phyloP scores from a whole-genome alignment of 2,113 vertebrate species.

The Elanus axillaris region DNA sequence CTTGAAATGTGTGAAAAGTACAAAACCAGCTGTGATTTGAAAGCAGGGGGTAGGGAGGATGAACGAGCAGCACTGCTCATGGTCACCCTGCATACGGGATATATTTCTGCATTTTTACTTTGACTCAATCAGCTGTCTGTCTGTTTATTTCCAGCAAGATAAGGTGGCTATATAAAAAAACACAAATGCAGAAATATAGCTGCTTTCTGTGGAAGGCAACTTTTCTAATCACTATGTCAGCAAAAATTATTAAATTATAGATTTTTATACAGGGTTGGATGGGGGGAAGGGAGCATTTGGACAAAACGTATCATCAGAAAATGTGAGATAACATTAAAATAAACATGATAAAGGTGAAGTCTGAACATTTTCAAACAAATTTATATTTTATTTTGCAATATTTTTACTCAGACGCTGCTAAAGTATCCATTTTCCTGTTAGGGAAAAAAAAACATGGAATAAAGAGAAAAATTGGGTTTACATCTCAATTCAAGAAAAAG shows the following conservation, averaged over 20 bases:
- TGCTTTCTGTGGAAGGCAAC: background rate
- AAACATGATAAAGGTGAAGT: background rate
- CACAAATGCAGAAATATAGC: background rate
- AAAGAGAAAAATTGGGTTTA: background rate
- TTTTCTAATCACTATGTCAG: background rate
- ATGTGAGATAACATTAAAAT: background rate
- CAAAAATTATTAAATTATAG: background rate
- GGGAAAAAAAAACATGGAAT: background rate
- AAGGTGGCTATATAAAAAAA: background rate
- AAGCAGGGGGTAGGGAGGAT: background rate
- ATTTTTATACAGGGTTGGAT: background rate
- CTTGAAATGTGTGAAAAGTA: background rate
- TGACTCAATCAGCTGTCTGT: background rate
- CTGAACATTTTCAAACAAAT: background rate
- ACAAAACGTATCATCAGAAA: background rate
- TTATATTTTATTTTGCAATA: background rate
- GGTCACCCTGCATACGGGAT: background rate
- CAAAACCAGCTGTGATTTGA: background rate
- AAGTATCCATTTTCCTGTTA: background rate
- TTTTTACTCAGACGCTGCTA: background rate
- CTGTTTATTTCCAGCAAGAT: background rate
- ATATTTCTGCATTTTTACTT: background rate
- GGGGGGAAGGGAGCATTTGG: background rate
- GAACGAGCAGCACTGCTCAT: background rate
- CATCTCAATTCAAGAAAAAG: background rate